Conservation (phyloP, 1,140 invertebrate genomes). For the Globodera ellingtonae region DNA sequence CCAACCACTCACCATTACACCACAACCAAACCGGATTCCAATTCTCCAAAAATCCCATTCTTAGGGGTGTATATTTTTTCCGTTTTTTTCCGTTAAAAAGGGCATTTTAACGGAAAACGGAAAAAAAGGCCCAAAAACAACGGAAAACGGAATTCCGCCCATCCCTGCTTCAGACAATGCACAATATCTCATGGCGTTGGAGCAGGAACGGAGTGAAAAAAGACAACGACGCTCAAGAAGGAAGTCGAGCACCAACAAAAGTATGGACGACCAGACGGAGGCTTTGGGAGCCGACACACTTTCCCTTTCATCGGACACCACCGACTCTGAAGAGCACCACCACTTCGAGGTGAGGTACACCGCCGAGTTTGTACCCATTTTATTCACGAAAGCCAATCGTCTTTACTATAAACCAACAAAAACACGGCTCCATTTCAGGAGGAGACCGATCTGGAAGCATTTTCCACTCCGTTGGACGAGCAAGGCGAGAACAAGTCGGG, state of each 20-base stretch:
- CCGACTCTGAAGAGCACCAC: conserved; percentile 48
- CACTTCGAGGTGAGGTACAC: conserved; percentile 17
- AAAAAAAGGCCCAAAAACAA: too few relatives aligned
- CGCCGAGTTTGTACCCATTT: neutral
- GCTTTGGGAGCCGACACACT: conserved; percentile 23
- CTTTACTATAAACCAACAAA: neutral
- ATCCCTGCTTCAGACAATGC: too few relatives aligned
- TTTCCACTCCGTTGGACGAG: conserved; percentile 43
- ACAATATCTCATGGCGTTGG: conserved; percentile 49
- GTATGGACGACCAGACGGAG: conserved; percentile 34
- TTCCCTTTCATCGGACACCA: conserved; percentile 37
- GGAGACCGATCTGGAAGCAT: conserved; percentile 54
- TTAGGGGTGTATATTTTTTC: too few relatives aligned
- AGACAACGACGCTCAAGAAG: conserved; percentile 26
- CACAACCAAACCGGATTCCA: too few relatives aligned
- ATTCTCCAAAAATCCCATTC: too few relatives aligned
- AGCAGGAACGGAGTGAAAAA: conserved; percentile 36
- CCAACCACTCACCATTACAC: too few relatives aligned
- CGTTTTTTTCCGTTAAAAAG: too few relatives aligned
- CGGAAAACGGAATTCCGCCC: too few relatives aligned
- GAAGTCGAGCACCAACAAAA: conserved; percentile 30
- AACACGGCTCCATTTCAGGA: conserved; percentile 13
- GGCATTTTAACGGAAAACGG: too few relatives aligned
- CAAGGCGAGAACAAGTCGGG: conserved; percentile 24
- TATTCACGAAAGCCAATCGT: neutral